Conservation (phyloP, 2,797 vertebrate species). For the Rhabdophis nuchalis region DNA sequence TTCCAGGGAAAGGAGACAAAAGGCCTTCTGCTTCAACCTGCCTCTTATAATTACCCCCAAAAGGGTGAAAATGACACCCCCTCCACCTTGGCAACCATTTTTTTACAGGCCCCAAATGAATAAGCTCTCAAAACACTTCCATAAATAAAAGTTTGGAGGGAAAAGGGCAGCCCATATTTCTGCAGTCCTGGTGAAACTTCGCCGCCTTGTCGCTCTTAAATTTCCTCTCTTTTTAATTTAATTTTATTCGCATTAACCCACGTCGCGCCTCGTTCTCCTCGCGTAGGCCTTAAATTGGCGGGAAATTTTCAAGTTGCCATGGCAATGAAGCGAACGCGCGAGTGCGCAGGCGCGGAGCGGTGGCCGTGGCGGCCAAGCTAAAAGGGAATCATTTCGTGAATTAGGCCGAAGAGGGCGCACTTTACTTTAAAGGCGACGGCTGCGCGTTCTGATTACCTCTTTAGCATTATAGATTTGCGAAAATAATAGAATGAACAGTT, state of each 20-base stretch:
- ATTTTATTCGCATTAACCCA: not conserved
- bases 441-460: not conserved
- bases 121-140: not conserved
- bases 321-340: not conserved
- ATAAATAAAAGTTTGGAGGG: not conserved
- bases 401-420: not conserved
- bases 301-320: not conserved
- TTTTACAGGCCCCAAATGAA: not conserved
- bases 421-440: not conserved
- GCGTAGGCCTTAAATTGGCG: not conserved
- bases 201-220: not conserved
- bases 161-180: not conserved
- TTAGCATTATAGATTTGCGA: accelerated
- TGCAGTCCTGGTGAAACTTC: not conserved
- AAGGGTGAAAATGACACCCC: not conserved
- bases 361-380: not conserved
- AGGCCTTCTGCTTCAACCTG: not conserved
- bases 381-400: not conserved
- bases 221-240: not conserved
- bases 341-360: not conserved
- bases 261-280: not conserved
- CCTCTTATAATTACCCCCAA: not conserved
- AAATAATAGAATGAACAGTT: not conserved
- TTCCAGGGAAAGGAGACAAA: not conserved
- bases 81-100: not conserved